Conservation (phyloP, 2,888 invertebrate genomes). For the Horisme vitalbata region DNA sequence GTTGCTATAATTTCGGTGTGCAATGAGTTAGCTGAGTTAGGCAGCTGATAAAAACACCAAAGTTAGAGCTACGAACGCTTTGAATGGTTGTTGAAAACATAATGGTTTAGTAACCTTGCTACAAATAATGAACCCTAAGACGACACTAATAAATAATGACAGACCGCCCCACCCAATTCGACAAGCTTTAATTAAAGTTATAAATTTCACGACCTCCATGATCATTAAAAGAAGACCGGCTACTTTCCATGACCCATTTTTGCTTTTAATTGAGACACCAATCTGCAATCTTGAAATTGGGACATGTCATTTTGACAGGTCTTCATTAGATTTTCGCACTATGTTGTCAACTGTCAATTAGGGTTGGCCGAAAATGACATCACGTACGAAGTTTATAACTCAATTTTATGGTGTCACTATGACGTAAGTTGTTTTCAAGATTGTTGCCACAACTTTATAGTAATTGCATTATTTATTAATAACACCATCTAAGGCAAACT, state of each 20-base stretch:
- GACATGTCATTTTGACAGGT: conserved; percentile 35
- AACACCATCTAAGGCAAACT: neutral
- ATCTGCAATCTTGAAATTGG: conserved; percentile 37
- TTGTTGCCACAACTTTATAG: neutral
- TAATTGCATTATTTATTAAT: neutral
- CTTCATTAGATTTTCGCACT: conserved; percentile 44
- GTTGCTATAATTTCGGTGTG: no score
- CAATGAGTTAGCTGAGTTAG: no score
- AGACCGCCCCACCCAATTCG: conserved; percentile 25
- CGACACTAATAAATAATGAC: conserved; percentile 10
- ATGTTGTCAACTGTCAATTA: conserved; percentile 22
- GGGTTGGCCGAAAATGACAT: conserved; percentile 32
- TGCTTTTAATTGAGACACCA: conserved; percentile 18
- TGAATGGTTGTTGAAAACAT: no score
- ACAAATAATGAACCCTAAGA: conserved; percentile 12
- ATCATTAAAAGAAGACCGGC: conserved; percentile 19
- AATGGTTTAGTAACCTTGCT: no score
- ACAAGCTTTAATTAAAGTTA: conserved; percentile 30
- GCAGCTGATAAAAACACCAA: no score
- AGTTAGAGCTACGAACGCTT: no score
- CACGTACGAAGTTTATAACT: conserved; percentile 20
- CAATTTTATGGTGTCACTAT: conserved; percentile 19
- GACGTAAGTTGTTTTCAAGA: conserved; percentile 11
- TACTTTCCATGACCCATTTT: conserved; percentile 27
- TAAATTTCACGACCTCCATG: conserved; percentile 24